These are phyloP conservation scores for Bombycilla garrulus DNA, from an alignment of 2,113 vertebrate species.

Conservation along the genomic window DNA sequence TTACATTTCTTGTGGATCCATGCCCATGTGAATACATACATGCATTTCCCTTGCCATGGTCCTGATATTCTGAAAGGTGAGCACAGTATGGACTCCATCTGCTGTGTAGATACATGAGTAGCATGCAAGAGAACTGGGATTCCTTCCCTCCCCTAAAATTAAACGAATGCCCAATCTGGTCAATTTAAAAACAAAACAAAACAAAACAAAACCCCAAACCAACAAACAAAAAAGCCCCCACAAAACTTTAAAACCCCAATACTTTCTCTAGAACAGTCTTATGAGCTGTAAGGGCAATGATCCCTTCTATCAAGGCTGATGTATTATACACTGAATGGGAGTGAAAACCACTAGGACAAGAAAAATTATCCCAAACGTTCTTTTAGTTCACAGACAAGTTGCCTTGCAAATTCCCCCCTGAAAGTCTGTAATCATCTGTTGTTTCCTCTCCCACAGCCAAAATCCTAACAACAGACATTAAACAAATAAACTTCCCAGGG, in stretches of 20 bases:
- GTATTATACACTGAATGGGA: background rate
- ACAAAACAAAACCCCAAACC: background rate
- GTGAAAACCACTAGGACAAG: background rate
- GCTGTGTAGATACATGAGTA: background rate
- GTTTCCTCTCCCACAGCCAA: background rate
- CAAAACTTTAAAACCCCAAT: fast-evolving
- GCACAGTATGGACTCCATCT: background rate
- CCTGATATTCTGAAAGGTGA: background rate
- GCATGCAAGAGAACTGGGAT: background rate
- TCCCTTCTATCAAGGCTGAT: background rate
- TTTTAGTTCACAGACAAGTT: background rate
- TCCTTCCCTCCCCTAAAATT: background rate
- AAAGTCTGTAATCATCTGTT: background rate
- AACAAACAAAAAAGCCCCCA: background rate
- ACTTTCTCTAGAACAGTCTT: background rate
- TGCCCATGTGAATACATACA: fast-evolving
- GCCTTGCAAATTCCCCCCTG: background rate
- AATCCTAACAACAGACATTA: background rate
- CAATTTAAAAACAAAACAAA: background rate
- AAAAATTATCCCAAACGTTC: background rate
- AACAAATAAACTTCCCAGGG: background rate
- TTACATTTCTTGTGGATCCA: background rate
- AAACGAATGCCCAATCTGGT: background rate
- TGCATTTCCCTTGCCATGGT: background rate
- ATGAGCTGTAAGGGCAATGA: background rate